Evolutionary conservation across 1,140 invertebrate species (phyloP), one percentile per base, ranked within the genome.

Genomic region (Tetramorium simillimum): DNA sequence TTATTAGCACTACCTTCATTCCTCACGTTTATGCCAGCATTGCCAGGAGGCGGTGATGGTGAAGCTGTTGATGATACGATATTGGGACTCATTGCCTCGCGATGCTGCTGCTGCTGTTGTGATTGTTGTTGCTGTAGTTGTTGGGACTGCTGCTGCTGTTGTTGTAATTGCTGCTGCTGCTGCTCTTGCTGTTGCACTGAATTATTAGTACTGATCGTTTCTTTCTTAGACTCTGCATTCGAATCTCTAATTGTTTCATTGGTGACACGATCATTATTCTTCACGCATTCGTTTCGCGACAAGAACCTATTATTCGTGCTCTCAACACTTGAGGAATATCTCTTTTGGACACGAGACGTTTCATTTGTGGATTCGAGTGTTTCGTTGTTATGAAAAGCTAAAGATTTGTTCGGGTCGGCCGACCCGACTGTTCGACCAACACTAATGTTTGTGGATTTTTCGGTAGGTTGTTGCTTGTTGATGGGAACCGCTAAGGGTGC

Each of bases 41-140:
- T 65, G 4, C 51, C 63, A 0, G 92, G 92, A 5, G 94, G 93
- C 1, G 94, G 94, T 0, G 94, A 93, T 0, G 94, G 93, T 12
- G 94, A 94, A 12, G 92, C 94, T 4, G 94, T 94, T 0, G 94
- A 94, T 0, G 93, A 93, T 5, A 94, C 94, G 43, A 78, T 46
- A 21, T 93, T 86, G 0, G 94, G 94, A 86, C 93, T 94, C 0
- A 92, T 91, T 6, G 92, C 85, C 21, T 91, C 93, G 37, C 91
- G 92, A 65, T 90, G 58, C 5, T 63, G 76, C 16, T 86, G 75
- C 46, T 81, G 1, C 2, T 73, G 56, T 43, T 43, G 40, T 43
- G 40, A 6, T 43, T 0, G 6, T 43, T 43, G 40, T 46, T 14
- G 43, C 24, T 28, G 24, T 28, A 28, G 1, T 46, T 90, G 56